Conservation (phyloP, 2,797 vertebrate genomes). For the Anableps anableps region DNA sequence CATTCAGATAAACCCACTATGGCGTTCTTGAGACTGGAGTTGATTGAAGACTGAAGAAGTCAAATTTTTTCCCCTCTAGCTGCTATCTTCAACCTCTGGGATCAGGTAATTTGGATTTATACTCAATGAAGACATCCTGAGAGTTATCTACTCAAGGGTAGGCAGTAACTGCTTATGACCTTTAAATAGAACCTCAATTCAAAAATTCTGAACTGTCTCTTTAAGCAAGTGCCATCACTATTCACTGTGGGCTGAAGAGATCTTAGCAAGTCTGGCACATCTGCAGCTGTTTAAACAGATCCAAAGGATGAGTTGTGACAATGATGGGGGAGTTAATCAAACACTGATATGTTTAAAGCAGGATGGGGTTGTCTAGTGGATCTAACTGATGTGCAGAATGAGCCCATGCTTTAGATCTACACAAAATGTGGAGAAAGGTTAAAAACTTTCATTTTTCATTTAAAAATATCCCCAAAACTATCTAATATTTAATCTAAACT, state of each 20-base stretch:
- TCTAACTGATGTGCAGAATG: constrained; percentile 12
- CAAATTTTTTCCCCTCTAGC: neutral
- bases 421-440: constrained; percentile 11
- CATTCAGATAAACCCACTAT: neutral
- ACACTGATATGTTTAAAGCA: constrained; percentile 35
- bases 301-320: constrained; percentile 33
- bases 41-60: neutral
- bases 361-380: constrained; percentile 18
- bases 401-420: constrained; percentile 2
- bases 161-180: neutral
- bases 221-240: constrained; percentile 7
- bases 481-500: constrained; percentile 18
- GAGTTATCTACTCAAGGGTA: neutral
- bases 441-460: neutral
- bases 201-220: neutral
- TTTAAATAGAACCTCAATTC: neutral
- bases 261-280: constrained; percentile 33
- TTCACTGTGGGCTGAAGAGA: constrained; percentile 8
- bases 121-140: neutral
- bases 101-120: neutral
- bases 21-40: neutral
- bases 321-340: constrained; percentile 26
- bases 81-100: neutral
- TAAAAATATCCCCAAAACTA: neutral
- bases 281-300: constrained; percentile 45